Evolutionary conservation across 92 coral and sea anemone genomes (phyloP), one percentile per base, ranked within the genome.

Genomic region (Porites evermanni): DNA sequence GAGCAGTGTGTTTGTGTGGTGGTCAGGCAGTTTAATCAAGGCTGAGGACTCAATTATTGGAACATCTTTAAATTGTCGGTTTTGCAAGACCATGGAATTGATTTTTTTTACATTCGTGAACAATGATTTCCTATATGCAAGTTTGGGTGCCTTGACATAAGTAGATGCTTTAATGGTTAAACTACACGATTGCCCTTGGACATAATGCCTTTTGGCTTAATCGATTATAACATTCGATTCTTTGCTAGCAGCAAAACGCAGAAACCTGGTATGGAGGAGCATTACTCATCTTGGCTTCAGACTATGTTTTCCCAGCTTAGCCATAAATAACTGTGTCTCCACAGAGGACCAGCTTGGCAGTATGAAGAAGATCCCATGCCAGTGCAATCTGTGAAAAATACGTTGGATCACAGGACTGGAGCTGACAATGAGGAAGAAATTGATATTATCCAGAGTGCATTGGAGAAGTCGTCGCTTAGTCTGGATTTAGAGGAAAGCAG

Each of bases 301-400:
- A 90, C 92, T 12, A 90, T 93, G 95, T 87, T 86, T 64, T 16
- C 95, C 52, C 91, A 87, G 44, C 90, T 93, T 93, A 93, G 96
- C 1, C 93, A 90, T 65, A 90, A 89, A 65, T 93, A 88, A 89
- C 7, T 83, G 12, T 76, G 88, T 29, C 83, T 93, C 16, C 78
- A 71, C 52, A 79, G 93, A 29, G 95, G 93, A 17, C 98, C 95
- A 82, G 85, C 67, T 0, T 94, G 93, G 94, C 88, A 92, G 59
- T 94, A 91, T 76, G 93, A 90, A 0, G 75, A 8, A 6, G 87
- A 56, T 68, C 12, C 38, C 1, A 12, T 68, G 72, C 38, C 7
- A 68, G 32, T 29, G 32, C 32, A 29, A 29, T 29, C 32, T 29
- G 32, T 29, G 32, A 29, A 29, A 29, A 29, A 29, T 29, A 29